Base-by-base conservation (phyloP, 2,888 invertebrate genomes). In the Flexamia atlantica region DNA sequence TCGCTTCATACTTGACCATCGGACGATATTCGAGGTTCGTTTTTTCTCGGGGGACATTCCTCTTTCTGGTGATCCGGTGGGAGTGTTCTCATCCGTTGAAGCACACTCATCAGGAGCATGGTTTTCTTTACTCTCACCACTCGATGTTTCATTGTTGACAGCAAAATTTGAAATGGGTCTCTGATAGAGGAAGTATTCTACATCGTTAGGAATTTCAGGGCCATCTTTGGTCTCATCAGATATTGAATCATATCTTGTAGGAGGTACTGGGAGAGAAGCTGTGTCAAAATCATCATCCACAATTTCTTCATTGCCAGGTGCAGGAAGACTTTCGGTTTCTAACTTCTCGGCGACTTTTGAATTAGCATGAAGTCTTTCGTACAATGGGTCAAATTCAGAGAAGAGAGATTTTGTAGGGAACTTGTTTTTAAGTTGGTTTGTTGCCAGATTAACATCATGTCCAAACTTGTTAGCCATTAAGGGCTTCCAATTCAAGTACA, bases 311-410 rank as follows among this genome's bases (percentile, higher is more conserved):
- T 46, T 53, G 46, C 40, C 79, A 23, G 70, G 57, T 40, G 25
- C 64, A 14, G 80, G 72, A 46, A 68, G 76, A 57, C 76, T 83
- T 83, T 83, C 80, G 12, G 72, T 70, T 64, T 70, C 40, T 36
- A 76, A 50, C 83, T 79, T 57, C 74, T 64, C 57, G 20, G 80
- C 74, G 79, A 42, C 50, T 23, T 60, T 57, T 70, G 20, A 36
- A 5, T 80, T 57, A 60, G 32, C 42, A 7, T 53, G 53, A 20
- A 70, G 28, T 30, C 83, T 87, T 74, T 87, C 87, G 85, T 87
- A 88, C 17, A 89, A 86, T 70, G 95, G 95, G 90, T 95, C 95
- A 90, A 95, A 95, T 89, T 95, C 95, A 89, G 93, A 91, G 76
- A 95, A 93, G n/a, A 95, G 92, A 88, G 94, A 87, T 53, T 87